Conservation (phyloP, 2,888 invertebrate genomes). For the Aphodius sticticus region DNA sequence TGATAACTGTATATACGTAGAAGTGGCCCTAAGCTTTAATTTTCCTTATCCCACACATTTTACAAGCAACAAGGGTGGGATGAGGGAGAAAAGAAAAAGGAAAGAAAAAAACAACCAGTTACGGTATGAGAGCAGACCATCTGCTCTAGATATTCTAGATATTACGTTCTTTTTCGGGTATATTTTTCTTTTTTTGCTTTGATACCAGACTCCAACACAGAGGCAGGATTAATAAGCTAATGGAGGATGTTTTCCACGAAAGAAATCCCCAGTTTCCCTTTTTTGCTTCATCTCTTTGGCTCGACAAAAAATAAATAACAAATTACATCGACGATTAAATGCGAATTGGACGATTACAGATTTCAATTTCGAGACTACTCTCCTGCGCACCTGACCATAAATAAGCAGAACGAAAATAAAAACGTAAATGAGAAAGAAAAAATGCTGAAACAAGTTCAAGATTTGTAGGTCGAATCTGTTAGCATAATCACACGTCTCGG, state of each 20-base stretch:
- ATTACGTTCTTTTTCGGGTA: neutral
- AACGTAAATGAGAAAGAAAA: neutral
- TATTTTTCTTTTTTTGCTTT: neutral
- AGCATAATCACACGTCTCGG: neutral
- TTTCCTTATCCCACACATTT: neutral
- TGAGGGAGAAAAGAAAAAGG: neutral
- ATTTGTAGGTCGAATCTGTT: neutral
- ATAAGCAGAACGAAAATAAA: neutral
- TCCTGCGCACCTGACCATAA: neutral
- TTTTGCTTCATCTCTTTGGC: neutral
- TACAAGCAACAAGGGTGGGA: neutral
- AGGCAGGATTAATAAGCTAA: neutral
- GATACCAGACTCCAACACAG: neutral
- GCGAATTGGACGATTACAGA: neutral
- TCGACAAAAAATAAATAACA: neutral
- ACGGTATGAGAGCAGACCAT: neutral
- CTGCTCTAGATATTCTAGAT: neutral
- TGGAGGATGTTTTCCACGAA: neutral
- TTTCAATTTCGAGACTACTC: conserved; percentile 4
- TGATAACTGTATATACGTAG: neutral
- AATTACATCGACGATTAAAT: neutral
- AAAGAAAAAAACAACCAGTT: neutral
- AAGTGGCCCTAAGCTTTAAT: neutral
- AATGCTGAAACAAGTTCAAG: neutral
- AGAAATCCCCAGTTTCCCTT: neutral